Conservation (phyloP, 1,140 invertebrate species). For the Drosophila nigrodunni region DNA sequence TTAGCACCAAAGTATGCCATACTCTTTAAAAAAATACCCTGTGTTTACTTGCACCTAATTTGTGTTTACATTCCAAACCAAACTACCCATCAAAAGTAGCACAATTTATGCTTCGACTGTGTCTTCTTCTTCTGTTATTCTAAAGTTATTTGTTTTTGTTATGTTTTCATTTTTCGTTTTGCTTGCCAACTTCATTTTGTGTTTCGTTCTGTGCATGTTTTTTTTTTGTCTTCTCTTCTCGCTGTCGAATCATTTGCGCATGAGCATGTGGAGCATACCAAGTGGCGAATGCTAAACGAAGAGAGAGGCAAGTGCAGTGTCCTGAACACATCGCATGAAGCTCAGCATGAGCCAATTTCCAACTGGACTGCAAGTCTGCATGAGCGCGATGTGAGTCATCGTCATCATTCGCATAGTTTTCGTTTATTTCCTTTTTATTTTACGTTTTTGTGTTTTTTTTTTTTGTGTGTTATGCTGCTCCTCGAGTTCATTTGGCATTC, state of each 20-base stretch:
- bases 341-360: slow-evolving; percentile 33
- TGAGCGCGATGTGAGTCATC: slow-evolving; percentile 45
- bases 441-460: background rate
- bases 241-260: slow-evolving; percentile 39
- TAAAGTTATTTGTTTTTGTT: slow-evolving; percentile 11
- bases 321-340: slow-evolving; percentile 6
- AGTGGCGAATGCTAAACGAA: slow-evolving; percentile 7
- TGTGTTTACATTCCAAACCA: too few relatives aligned
- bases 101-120: slow-evolving; percentile 11
- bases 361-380: slow-evolving; percentile 36
- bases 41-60: too few relatives aligned
- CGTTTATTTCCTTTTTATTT: slow-evolving; percentile 44
- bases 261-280: slow-evolving; percentile 43
- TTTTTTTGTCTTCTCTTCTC: background rate
- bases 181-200: slow-evolving; percentile 39
- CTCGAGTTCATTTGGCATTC: slow-evolving; percentile 32
- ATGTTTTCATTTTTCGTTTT: slow-evolving; percentile 19
- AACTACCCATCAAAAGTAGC: too few relatives aligned
- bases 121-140: slow-evolving; percentile 19
- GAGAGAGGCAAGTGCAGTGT: slow-evolving; percentile 6
- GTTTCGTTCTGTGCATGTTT: background rate
- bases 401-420: slow-evolving; percentile 47
- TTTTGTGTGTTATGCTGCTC: slow-evolving; percentile 32
- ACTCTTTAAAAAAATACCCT: too few relatives aligned
- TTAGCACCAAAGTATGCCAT: too few relatives aligned